Evolutionary conservation across 2,888 invertebrate genomes (phyloP), one percentile per base, ranked within the genome.

Genomic region (Silvanus unidentatus): DNA sequence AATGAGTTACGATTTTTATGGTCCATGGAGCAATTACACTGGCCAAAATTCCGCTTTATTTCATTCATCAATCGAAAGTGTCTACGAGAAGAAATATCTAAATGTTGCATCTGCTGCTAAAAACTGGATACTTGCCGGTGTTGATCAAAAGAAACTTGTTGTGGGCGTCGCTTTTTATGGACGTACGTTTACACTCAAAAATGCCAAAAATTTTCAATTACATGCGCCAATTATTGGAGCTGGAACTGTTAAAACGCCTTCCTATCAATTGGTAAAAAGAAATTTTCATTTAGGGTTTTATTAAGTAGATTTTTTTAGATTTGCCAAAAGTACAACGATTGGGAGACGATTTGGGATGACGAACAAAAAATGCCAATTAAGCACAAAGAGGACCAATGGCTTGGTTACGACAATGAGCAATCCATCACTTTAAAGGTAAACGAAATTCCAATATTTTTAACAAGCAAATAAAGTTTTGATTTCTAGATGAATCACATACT

Each of bases 131-230:
- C 63, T 68, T 1, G 72, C 75, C 43, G 81, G 81, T 5, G 78
- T 77, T 1, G 69, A 75, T 1, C 67, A 75, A 1, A 70, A 77
- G 1, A 88, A 88, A 62, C 55, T 89, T 0, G 68, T 81, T 0
- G 51, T 88, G 1, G 89, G 89, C 0, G 68, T 87, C 27, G 81
- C 84, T 0, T 73, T 81, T 11, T 88, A 86, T 51, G 88, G 86
- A 0, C 75, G 80, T 39, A 74, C 80, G 0, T 89, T 81, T 53
- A 78, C 75, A 0, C 65, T 88, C n/a, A 59, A 67, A 0, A 60
- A 76, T 49, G 54, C 71, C 2, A 60, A 52, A 0, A 50, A 66
- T 0, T 71, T 75, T 16, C 70, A 66, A 1, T 66, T 82, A 0
- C 77, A 81, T 22, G 77, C 83, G 0, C 71, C 78, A 0, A 71